These are phyloP conservation scores for Acanthopagrus latus DNA, from an alignment of 2,797 vertebrate species.

Conservation along the genomic window DNA sequence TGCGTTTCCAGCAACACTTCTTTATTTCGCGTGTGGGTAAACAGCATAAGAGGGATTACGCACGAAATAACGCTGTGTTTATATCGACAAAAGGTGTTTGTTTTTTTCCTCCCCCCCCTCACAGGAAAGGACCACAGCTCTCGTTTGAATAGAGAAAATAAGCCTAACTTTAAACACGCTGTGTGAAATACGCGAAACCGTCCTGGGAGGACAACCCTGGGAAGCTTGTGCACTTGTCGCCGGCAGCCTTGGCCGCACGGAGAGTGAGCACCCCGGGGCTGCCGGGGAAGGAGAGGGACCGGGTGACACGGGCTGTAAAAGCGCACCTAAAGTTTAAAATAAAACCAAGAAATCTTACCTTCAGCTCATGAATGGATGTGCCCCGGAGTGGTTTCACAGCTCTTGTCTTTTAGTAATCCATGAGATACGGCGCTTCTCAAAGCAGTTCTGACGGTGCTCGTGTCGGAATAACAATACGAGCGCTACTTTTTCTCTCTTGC, in stretches of 20 bases:
- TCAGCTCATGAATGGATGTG: conserved; percentile 90
- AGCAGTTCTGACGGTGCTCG: conserved; percentile 73
- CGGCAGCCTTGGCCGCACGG: conserved; percentile 39
- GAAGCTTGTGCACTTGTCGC: conserved; percentile 80
- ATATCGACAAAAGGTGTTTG: not conserved
- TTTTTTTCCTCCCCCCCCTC: no score
- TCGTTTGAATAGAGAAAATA: not conserved
- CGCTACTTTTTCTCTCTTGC: conserved; percentile 77
- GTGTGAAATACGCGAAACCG: conserved; percentile 6
- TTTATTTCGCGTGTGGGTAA: conserved; percentile 49
- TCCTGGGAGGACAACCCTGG: conserved; percentile 31
- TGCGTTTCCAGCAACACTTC: conserved; percentile 36
- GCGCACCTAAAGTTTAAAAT: conserved; percentile 75
- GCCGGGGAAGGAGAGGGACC: conserved; percentile 15
- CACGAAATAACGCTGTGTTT: conserved; percentile 47
- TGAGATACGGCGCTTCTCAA: conserved; percentile 75
- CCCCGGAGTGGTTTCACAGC: conserved; percentile 76
- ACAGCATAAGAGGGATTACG: conserved; percentile 63
- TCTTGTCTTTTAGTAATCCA: conserved; percentile 92
- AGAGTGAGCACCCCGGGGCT: conserved; percentile 48
- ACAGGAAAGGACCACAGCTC: not conserved
- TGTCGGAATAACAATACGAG: conserved; percentile 75
- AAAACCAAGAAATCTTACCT: conserved; percentile 87
- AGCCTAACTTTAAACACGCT: conserved; percentile 3
- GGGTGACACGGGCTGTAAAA: conserved; percentile 5